Percentiles rank a stretch among this genome's conserved stretches.
phyloP scores from a whole-genome alignment of 2,113 vertebrate species.

The Puffinus mauretanicus region DNA sequence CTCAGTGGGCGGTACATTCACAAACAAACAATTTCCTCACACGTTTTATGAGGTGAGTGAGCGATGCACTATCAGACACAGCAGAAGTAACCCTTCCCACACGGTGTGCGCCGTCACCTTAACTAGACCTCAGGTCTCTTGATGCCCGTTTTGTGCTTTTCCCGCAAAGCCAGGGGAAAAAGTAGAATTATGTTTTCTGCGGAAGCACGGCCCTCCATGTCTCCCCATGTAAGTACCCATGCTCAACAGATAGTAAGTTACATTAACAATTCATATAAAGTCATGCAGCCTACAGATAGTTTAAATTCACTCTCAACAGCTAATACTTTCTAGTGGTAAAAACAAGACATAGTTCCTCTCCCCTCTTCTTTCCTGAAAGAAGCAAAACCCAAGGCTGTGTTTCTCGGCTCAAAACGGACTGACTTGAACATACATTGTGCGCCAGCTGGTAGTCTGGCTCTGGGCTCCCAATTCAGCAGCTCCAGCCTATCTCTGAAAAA shows the following conservation, averaged over 20 bases:
- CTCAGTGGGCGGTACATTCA: not conserved
- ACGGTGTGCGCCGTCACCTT: not conserved
- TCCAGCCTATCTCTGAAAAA: not conserved
- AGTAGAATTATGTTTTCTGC: not conserved
- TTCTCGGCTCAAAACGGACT: not conserved
- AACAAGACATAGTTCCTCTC: not conserved
- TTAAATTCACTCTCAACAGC: not conserved
- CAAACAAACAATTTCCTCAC: not conserved
- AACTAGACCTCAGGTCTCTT: not conserved
- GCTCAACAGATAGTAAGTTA: not conserved
- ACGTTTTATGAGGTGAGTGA: not conserved
- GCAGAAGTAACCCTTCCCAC: not conserved
- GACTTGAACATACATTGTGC: not conserved
- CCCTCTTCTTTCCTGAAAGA: not conserved
- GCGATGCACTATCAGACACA: not conserved
- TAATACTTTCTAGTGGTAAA: not conserved
- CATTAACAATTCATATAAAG: not conserved
- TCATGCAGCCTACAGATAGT: not conserved
- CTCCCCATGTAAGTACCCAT: not conserved
- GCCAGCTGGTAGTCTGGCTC: not conserved
- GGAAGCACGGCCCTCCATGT: not conserved
- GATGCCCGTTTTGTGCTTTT: not conserved
- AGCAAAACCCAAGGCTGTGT: not conserved
- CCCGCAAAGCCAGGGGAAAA: not conserved
- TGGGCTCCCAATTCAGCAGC: not conserved